Evolutionary conservation across 2,113 vertebrate genomes (phyloP).

Genomic region (Hiodon alosoides): DNA sequence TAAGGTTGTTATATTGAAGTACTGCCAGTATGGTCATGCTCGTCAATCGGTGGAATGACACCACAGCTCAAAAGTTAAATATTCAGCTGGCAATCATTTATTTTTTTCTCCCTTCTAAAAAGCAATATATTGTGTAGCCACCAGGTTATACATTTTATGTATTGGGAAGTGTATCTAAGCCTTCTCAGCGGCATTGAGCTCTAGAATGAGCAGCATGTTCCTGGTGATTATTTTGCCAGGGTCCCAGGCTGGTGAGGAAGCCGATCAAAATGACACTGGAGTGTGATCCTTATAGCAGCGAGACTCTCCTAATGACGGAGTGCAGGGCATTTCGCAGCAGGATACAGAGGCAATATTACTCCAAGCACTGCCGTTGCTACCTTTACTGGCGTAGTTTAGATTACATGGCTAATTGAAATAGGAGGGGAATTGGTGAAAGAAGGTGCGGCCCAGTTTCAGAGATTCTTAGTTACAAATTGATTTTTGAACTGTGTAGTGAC

Average conservation of each 20-base stretch:
- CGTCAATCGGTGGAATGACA: background rate
- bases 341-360: background rate
- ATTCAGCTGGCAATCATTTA: background rate
- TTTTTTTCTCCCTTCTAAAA: constrained; percentile 7
- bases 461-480: too few species aligned
- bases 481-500: too few species aligned
- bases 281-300: background rate
- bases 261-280: background rate
- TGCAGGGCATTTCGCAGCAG: background rate
- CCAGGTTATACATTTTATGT: background rate
- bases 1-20: background rate
- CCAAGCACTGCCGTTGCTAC: background rate
- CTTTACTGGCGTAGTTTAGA: too few species aligned
- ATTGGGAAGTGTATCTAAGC: background rate
- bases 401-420: too few species aligned
- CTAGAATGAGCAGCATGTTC: constrained; percentile 16
- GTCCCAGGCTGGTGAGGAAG: background rate
- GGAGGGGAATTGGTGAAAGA: too few species aligned
- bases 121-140: constrained; percentile 12
- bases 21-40: background rate
- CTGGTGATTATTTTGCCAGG: background rate
- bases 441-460: too few species aligned
- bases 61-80: background rate
- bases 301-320: background rate
- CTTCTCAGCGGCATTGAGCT: background rate